Evolutionary conservation across 2,797 vertebrate genomes (phyloP).

Genomic region (Mastacembelus armatus): DNA sequence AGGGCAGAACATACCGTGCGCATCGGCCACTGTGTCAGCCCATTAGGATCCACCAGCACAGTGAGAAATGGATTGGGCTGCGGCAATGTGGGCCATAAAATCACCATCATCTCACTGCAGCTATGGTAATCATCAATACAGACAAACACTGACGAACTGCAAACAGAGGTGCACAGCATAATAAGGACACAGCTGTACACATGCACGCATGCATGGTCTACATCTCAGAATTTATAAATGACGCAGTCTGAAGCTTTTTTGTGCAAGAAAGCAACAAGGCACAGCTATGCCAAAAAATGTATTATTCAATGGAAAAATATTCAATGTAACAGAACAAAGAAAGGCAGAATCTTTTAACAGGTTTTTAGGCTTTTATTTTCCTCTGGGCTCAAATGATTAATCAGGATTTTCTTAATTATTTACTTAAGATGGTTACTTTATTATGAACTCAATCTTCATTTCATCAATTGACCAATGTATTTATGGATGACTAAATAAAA

Average conservation of each 20-base stretch:
- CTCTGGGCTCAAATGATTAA: no score
- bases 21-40: slow-evolving; percentile 29
- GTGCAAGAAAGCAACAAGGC: slow-evolving; percentile 1
- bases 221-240: slow-evolving; percentile 12
- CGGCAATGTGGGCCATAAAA: slow-evolving; percentile 61
- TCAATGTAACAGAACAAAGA: slow-evolving; percentile 17
- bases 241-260: neutral
- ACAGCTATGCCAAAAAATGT: no score
- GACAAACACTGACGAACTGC: slow-evolving; percentile 28
- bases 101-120: slow-evolving; percentile 49
- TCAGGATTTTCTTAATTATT: no score
- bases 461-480: no score
- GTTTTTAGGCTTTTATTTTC: no score
- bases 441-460: no score
- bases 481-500: neutral
- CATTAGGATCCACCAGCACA: slow-evolving; percentile 67
- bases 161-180: slow-evolving; percentile 1
- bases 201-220: neutral
- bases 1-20: slow-evolving; percentile 51
- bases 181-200: slow-evolving; percentile 2
- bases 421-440: no score
- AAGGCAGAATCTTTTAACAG: no score
- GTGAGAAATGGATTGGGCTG: slow-evolving; percentile 68
- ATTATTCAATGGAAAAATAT: no score
- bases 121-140: slow-evolving; percentile 33